These are phyloP conservation scores for Ceratina calcarata DNA, from an alignment of 1,140 invertebrate genomes.

Conservation along the genomic window DNA sequence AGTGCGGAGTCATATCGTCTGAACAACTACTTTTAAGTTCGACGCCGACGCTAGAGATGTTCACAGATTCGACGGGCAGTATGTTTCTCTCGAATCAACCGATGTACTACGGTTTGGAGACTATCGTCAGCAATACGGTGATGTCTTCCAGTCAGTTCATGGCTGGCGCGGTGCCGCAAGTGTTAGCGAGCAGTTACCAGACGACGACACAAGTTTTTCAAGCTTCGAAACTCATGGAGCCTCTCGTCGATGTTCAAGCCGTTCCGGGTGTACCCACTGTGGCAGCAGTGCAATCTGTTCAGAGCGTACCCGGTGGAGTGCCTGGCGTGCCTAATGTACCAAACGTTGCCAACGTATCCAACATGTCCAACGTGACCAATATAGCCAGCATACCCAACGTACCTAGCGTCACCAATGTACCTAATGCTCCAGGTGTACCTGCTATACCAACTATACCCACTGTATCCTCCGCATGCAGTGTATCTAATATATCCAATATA, in stretches of 20 bases:
- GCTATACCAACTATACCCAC: constrained; percentile 24
- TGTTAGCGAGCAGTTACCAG: constrained; percentile 89
- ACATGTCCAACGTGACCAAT: constrained; percentile 74
- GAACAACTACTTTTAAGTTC: constrained; percentile 85
- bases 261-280: constrained; percentile 70
- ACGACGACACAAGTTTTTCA: constrained; percentile 91
- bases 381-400: constrained; percentile 62
- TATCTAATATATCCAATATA: constrained; percentile 48
- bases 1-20: constrained; percentile 81
- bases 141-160: constrained; percentile 92
- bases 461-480: constrained; percentile 34
- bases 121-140: constrained; percentile 91
- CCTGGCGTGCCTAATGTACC: constrained; percentile 54
- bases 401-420: constrained; percentile 86
- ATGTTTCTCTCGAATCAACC: constrained; percentile 87
- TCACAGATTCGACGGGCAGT: constrained; percentile 84
- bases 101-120: constrained; percentile 90
- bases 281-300: constrained; percentile 80
- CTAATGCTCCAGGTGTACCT: constrained; percentile 36
- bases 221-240: constrained; percentile 88
- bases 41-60: constrained; percentile 86
- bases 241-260: constrained; percentile 83
- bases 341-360: constrained; percentile 68
- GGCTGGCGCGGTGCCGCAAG: constrained; percentile 87
- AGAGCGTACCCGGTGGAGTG: constrained; percentile 59